Evolutionary conservation across 2,888 invertebrate genomes (phyloP), one percentile per base, ranked within the genome.

Genomic region (Flabesymbios commensalis): DNA sequence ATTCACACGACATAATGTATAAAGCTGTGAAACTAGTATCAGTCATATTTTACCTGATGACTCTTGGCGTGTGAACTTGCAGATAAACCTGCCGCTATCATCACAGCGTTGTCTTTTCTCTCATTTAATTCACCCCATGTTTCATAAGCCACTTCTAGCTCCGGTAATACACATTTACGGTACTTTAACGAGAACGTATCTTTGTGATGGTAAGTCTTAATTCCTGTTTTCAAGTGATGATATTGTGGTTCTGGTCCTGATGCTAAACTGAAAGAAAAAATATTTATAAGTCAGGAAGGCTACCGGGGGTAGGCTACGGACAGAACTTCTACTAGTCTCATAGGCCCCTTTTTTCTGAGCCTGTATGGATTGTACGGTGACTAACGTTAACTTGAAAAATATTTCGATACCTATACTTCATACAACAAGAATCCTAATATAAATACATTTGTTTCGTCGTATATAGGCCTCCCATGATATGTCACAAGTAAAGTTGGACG

Each of bases 11-110:
- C n/a, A n/a, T n/a, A n/a, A n/a, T n/a, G n/a, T n/a, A n/a, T n/a
- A 36, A 14, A 36, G 10, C n/a, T 36, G n/a, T 14, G n/a, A 14
- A 36, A 36, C n/a, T 14, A 14, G n/a, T 36, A 36, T 10, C n/a
- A 36, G n/a, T 10, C 28, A 14, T 10, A 47, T 61, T 69, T 54
- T 63, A 80, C 81, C 68, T 68, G 57, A 59, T 80, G 79, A 63
- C 80, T 82, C 54, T 72, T 74, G 28, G 79, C 81, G 66, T 82
- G 82, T 10, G 79, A 80, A 59, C 79, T 80, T 5, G 81, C 82
- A 3, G 80, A 80, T 36, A 82, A 67, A 0, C 82, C 82, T 26
- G 79, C 74, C 53, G 71, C 71, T 2, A 82, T 66, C 5, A 82
- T 56, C n/a, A 82, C 76, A 31, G 78, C 80, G 62, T 82, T 82